A percentile compares a stretch with the other conserved stretches of the same genome.
These are phyloP conservation scores for Ennomos fuscantarius DNA, from an alignment of 2,888 invertebrate genomes.

Conservation along the genomic window DNA sequence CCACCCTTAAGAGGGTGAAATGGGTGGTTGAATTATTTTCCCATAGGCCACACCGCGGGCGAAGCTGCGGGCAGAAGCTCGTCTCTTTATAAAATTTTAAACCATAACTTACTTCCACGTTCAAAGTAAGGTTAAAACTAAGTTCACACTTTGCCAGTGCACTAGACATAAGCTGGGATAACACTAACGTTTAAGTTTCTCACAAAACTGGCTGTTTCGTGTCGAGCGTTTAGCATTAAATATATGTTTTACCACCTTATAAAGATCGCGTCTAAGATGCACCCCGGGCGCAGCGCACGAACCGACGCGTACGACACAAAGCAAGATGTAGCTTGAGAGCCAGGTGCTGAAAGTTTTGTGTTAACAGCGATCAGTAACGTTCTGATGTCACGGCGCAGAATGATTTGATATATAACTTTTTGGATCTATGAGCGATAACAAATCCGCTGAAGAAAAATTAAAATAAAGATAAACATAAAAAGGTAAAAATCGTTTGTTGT, in stretches of 20 bases:
- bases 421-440: too few species aligned
- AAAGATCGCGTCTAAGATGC: conserved; percentile 78
- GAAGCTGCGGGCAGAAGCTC: too few species aligned
- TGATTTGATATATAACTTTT: too few species aligned
- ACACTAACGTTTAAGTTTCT: conserved; percentile 53
- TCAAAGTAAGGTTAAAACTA: not conserved
- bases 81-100: not conserved
- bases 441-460: too few species aligned
- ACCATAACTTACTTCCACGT: not conserved
- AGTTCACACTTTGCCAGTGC: conserved; percentile 4
- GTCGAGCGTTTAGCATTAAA: conserved; percentile 80
- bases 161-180: conserved; percentile 41
- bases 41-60: too few species aligned
- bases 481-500: too few species aligned
- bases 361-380: too few species aligned
- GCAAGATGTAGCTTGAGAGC: conserved; percentile 52
- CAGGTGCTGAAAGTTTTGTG: conserved; percentile 1
- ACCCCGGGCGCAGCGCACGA: conserved; percentile 76
- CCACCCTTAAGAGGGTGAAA: too few species aligned
- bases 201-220: conserved; percentile 56
- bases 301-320: conserved; percentile 72
- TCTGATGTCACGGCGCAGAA: too few species aligned
- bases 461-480: too few species aligned
- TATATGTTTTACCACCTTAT: conserved; percentile 85
- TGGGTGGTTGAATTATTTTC: too few species aligned